Evolutionary conservation across 2,113 vertebrate genomes (phyloP).

Genomic region (Dipodomys ordii): DNA sequence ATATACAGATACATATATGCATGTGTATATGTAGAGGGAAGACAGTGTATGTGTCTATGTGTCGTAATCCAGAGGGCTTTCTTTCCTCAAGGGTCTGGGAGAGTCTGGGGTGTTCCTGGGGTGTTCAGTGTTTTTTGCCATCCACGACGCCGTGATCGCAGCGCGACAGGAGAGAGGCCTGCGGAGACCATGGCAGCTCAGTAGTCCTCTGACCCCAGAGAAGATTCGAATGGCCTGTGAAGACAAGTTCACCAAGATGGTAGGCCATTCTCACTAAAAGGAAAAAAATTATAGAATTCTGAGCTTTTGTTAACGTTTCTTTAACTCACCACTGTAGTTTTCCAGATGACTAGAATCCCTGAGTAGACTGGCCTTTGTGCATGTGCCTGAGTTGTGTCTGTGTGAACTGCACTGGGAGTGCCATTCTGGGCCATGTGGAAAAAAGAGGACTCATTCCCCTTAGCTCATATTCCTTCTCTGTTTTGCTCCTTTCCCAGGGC

Average conservation of each 20-base stretch:
- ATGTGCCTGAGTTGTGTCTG: background rate
- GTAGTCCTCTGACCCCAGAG: constrained; percentile 89
- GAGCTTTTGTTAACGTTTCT: background rate
- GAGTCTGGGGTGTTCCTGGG: constrained; percentile 89
- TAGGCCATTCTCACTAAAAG: constrained; percentile 55
- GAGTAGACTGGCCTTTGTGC: background rate
- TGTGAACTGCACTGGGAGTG: no score
- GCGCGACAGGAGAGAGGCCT: constrained; percentile 85
- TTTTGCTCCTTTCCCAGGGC: background rate
- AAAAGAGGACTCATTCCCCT: background rate
- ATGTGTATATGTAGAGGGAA: background rate
- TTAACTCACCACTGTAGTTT: background rate
- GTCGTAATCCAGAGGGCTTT: background rate
- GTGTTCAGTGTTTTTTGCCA: constrained; percentile 89
- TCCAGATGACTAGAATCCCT: background rate
- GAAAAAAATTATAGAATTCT: background rate
- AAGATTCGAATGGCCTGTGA: constrained; percentile 89
- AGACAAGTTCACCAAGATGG: constrained; percentile 89
- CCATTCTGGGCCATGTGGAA: background rate
- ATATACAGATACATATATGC: no score
- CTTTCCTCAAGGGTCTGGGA: constrained; percentile 88
- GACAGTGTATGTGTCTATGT: background rate
- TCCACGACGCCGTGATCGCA: constrained; percentile 86
- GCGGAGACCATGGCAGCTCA: constrained; percentile 78
- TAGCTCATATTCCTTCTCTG: background rate